These are phyloP conservation scores for Triplophysa yarkandensis DNA, from an alignment of 2,797 vertebrate genomes.

Conservation along the genomic window DNA sequence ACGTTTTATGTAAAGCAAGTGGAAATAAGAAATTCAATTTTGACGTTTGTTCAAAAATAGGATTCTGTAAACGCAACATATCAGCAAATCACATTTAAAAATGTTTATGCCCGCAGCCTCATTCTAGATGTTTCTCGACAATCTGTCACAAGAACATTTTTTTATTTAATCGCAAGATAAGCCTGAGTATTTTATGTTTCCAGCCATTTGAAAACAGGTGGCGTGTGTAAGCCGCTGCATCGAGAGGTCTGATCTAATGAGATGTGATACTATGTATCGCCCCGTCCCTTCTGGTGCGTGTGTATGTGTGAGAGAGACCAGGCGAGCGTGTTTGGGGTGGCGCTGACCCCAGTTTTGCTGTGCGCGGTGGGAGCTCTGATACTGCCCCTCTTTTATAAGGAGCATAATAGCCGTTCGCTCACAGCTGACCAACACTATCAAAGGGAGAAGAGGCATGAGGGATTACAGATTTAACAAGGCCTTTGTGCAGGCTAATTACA, in stretches of 20 bases:
- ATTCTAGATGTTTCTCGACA: not conserved
- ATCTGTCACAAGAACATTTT: not conserved
- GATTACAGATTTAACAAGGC: conserved; percentile 92
- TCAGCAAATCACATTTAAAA: not conserved
- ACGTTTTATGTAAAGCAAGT: not conserved
- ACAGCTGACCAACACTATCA: conserved; percentile 82
- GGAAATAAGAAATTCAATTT: not conserved
- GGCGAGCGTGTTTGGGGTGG: conserved; percentile 27
- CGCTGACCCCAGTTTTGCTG: conserved; percentile 53
- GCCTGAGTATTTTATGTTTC: not conserved
- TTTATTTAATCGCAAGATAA: not conserved
- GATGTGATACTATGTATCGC: conserved; percentile 9
- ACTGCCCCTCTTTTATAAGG: conserved; percentile 60
- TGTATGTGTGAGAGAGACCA: conserved; percentile 4
- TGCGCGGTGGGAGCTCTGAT: conserved; percentile 52
- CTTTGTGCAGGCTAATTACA: conserved; percentile 94
- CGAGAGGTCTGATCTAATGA: conserved; percentile 37
- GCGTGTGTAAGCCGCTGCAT: not conserved
- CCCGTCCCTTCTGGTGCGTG: conserved; percentile 15
- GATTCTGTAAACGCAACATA: not conserved
- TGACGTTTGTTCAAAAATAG: not conserved
- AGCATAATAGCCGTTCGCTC: conserved; percentile 81
- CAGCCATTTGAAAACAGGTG: not conserved
- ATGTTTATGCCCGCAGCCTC: not conserved
- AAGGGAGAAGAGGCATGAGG: conserved; percentile 75